Percentiles rank a stretch among this genome's conserved stretches.
These are phyloP conservation scores for Rana temporaria DNA, from an alignment of 2,113 vertebrate genomes.

Conservation along the genomic window DNA sequence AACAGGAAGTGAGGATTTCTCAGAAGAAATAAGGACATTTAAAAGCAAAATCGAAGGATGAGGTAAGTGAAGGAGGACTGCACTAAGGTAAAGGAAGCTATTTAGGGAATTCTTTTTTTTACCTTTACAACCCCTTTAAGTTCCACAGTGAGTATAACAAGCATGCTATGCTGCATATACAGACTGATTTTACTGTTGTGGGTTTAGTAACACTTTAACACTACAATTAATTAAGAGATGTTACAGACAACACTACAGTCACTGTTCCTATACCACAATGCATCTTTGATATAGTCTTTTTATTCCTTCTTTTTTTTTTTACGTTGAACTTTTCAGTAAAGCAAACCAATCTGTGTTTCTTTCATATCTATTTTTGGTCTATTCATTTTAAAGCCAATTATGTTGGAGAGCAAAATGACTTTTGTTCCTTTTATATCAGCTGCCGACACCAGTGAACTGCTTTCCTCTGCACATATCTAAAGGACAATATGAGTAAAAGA, in stretches of 20 bases:
- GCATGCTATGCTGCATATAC: too few relatives aligned
- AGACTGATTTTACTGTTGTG: too few relatives aligned
- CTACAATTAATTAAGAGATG: not conserved
- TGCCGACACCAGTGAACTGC: constrained; percentile 21
- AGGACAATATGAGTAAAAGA: constrained; percentile 6
- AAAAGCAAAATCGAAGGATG: too few relatives aligned
- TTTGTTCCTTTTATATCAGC: constrained; percentile 21
- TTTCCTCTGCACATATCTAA: constrained; percentile 6
- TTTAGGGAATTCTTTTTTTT: too few relatives aligned
- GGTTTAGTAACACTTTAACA: too few relatives aligned
- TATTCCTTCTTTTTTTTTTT: not conserved
- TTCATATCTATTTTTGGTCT: constrained; percentile 10
- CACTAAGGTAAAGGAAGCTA: too few relatives aligned
- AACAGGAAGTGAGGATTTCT: too few relatives aligned
- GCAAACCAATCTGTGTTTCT: not conserved
- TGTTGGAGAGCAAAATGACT: constrained; percentile 4
- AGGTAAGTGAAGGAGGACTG: too few relatives aligned
- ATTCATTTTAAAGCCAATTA: constrained; percentile 31
- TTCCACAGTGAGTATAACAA: too few relatives aligned
- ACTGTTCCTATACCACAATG: not conserved
- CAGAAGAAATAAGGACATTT: too few relatives aligned
- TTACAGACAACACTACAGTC: not conserved
- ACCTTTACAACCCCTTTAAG: too few relatives aligned
- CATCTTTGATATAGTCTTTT: not conserved
- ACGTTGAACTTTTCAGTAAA: constrained; percentile 9